These are phyloP conservation scores for Empis stercorea DNA, from an alignment of 2,888 invertebrate genomes.

Conservation along the genomic window DNA sequence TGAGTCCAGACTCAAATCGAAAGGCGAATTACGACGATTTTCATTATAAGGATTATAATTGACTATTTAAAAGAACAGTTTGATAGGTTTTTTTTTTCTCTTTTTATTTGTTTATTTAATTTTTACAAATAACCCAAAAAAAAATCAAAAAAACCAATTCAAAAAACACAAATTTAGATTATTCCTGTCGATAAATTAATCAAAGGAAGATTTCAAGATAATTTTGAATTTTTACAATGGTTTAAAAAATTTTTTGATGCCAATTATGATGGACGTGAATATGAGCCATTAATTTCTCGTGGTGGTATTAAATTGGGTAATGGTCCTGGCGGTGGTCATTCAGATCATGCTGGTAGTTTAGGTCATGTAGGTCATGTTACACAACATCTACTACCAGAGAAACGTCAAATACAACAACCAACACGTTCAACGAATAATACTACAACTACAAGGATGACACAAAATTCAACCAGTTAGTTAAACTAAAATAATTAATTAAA, in stretches of 20 bases:
- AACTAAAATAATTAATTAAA: slow-evolving; percentile 2
- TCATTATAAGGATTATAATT: not conserved
- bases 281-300: slow-evolving; percentile 82
- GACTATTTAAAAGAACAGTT: not conserved
- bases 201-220: slow-evolving; percentile 99
- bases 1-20: too few species aligned
- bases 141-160: not conserved
- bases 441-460: slow-evolving; percentile 10
- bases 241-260: slow-evolving; percentile 99
- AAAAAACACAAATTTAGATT: slow-evolving; percentile 49
- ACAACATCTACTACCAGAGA: slow-evolving; percentile 27
- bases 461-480: slow-evolving; percentile 18
- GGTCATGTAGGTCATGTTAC: slow-evolving; percentile 30
- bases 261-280: slow-evolving; percentile 96
- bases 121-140: not conserved
- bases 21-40: too few species aligned
- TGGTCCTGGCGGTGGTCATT: slow-evolving; percentile 37
- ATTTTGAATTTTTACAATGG: slow-evolving; percentile 99
- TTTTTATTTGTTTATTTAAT: not conserved
- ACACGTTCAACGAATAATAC: slow-evolving; percentile 12
- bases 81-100: not conserved
- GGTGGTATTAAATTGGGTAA: slow-evolving; percentile 70
- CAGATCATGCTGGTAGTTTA: slow-evolving; percentile 47
- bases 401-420: slow-evolving; percentile 29
- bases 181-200: slow-evolving; percentile 98